Conservation (phyloP, 2,888 invertebrate species). For the Petrolisthes cinctipes region DNA sequence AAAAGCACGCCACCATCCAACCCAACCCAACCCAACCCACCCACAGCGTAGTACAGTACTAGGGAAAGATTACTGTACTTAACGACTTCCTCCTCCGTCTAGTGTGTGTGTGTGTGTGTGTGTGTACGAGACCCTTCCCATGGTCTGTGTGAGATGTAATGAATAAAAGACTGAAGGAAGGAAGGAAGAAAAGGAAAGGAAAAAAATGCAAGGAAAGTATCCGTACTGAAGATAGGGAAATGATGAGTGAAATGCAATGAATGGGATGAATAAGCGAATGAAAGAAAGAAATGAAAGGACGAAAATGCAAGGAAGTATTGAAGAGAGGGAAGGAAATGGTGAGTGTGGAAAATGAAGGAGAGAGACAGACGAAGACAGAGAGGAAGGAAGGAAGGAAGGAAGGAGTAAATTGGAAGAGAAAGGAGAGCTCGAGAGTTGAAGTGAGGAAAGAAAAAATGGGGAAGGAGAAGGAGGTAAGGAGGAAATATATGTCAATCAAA, state of each 20-base stretch:
- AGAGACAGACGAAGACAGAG: neutral
- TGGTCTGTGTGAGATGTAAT: neutral
- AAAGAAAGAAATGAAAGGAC: neutral
- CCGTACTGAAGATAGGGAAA: neutral
- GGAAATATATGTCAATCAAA: neutral
- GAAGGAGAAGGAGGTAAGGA: neutral
- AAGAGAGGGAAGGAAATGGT: neutral
- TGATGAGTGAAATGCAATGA: neutral
- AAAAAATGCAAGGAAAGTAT: neutral
- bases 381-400: neutral
- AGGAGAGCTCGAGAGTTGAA: neutral
- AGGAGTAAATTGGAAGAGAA: neutral
- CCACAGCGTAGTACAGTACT: no score
- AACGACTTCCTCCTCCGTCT: no score
- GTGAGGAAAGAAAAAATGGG: neutral
- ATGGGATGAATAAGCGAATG: neutral
- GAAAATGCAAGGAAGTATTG: neutral
- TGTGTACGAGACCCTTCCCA: no score
- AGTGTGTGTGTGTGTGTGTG: no score
- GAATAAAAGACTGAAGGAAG: neutral
- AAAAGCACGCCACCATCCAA: no score
- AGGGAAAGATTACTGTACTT: no score
- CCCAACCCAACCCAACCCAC: no score
- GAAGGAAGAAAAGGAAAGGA: neutral
- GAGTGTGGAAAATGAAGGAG: neutral